These are phyloP conservation scores for Nephrotoma appendiculata DNA, from an alignment of 2,888 invertebrate species.

Conservation along the genomic window DNA sequence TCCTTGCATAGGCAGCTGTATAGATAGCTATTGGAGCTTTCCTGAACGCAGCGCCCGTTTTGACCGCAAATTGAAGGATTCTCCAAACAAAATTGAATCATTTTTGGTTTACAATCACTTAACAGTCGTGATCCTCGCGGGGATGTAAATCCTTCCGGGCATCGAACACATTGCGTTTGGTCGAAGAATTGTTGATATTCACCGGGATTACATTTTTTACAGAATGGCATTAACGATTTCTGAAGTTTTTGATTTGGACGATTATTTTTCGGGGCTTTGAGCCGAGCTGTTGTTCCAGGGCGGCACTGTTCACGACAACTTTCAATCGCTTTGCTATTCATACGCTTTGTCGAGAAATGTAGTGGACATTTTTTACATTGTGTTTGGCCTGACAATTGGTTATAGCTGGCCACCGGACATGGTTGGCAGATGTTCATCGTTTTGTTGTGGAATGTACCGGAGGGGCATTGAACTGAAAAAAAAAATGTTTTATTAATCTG, in stretches of 20 bases:
- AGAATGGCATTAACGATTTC: slow-evolving; percentile 38
- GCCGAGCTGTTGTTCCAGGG: slow-evolving; percentile 36
- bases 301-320: slow-evolving; percentile 45
- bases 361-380: slow-evolving; percentile 41
- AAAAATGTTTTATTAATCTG: slow-evolving; percentile 3
- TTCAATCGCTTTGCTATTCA: slow-evolving; percentile 29
- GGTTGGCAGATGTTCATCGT: slow-evolving; percentile 38
- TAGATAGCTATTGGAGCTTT: slow-evolving; percentile 19
- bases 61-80: slow-evolving; percentile 16
- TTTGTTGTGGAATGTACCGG: slow-evolving; percentile 45
- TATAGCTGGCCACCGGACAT: slow-evolving; percentile 45
- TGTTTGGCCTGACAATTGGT: slow-evolving; percentile 37
- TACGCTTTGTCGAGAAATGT: slow-evolving; percentile 39
- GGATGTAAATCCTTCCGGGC: slow-evolving; percentile 36
- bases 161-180: slow-evolving; percentile 38
- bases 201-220: slow-evolving; percentile 41
- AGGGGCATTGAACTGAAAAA: slow-evolving; percentile 44
- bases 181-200: slow-evolving; percentile 45
- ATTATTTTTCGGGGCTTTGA: slow-evolving; percentile 20
- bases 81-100: slow-evolving; percentile 31
- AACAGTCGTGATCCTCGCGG: slow-evolving; percentile 31
- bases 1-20: slow-evolving; percentile 35
- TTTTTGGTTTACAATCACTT: slow-evolving; percentile 34
- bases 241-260: slow-evolving; percentile 20
- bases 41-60: slow-evolving; percentile 26